Conservation (phyloP, 2,888 invertebrate genomes). For the Drosophila prostipennis region DNA sequence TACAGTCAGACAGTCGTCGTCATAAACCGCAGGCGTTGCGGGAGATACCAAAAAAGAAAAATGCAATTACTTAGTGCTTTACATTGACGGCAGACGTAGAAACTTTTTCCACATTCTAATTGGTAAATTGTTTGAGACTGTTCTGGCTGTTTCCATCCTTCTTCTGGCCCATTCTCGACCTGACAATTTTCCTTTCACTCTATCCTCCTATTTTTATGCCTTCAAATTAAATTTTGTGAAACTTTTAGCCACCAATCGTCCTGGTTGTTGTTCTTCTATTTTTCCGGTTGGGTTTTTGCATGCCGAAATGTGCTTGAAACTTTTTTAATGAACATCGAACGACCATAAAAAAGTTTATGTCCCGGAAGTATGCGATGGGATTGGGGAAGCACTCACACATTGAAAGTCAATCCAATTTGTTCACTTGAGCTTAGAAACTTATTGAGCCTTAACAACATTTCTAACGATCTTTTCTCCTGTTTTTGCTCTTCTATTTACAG, state of each 20-base stretch:
- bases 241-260: slow-evolving; percentile 43
- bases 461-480: slow-evolving; percentile 21
- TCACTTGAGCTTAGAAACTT: slow-evolving; percentile 20
- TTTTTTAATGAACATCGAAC: slow-evolving; percentile 61
- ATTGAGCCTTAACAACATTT: slow-evolving; percentile 20
- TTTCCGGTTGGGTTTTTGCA: slow-evolving; percentile 12
- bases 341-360: slow-evolving; percentile 30
- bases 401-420: slow-evolving; percentile 19
- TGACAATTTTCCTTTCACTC: slow-evolving; percentile 4
- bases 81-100: slow-evolving; percentile 48
- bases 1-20: slow-evolving; percentile 15
- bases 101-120: slow-evolving; percentile 56
- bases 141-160: slow-evolving; percentile 2
- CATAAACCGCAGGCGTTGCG: slow-evolving; percentile 36
- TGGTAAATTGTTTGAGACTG: slow-evolving; percentile 38
- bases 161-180: background rate
- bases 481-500: slow-evolving; percentile 56
- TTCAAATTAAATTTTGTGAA: slow-evolving; percentile 52
- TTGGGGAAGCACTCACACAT: slow-evolving; percentile 4
- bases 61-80: slow-evolving; percentile 62
- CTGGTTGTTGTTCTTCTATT: slow-evolving; percentile 11
- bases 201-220: slow-evolving; percentile 6
- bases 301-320: slow-evolving; percentile 45
- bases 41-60: slow-evolving; percentile 38
- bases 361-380: slow-evolving; percentile 26